Evolutionary conservation across 2,888 invertebrate genomes (phyloP), one percentile per base, ranked within the genome.

Genomic region (Nymphalis polychloros): DNA sequence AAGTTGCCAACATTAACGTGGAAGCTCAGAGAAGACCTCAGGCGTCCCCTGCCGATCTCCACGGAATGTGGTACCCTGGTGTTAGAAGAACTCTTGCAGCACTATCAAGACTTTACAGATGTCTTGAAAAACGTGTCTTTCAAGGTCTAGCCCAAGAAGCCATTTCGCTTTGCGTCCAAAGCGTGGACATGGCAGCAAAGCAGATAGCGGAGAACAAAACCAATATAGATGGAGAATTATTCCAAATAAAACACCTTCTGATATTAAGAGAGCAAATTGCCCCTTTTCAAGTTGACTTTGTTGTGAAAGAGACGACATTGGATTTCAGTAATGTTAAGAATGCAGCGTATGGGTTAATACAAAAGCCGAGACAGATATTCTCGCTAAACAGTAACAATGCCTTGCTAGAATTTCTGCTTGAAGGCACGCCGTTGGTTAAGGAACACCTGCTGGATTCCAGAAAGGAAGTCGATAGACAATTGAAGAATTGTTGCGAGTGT

Each of bases 31-130:
- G 87, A 0, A 63, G 89, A 69, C 78, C 91, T 17, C 86, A 81
- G 10, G 95, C 95, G 81, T 97, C 97, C 0, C 97, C 98, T 0
- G 98, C 99, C 0, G 99, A 99, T 93, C 93, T 99, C 47, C 99
- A 99, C 88, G 99, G 99, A 35, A 98, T 99, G 98, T 99, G 99
- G 99, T 99, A 99, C 88, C 99, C 99, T 0, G 98, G 98, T 0
- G 98, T 99, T 0, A 94, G 99, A 20, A 93, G 99, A 57, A 98
- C 99, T 0, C 89, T 99, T 20, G 97, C 99, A 23, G 99, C 98
- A 72, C 92, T 99, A 5, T 99, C 99, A 0, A 95, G 99, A 71
- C 93, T 90, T 0, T 90, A 90, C 77, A 94, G 98, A 63, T 99
- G 99, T 83, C 94, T 99, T 13, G 99, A 99, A 89, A 95, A 96